Evolutionary conservation across 2,797 vertebrate genomes (phyloP).

Genomic region (Acanthopagrus latus): DNA sequence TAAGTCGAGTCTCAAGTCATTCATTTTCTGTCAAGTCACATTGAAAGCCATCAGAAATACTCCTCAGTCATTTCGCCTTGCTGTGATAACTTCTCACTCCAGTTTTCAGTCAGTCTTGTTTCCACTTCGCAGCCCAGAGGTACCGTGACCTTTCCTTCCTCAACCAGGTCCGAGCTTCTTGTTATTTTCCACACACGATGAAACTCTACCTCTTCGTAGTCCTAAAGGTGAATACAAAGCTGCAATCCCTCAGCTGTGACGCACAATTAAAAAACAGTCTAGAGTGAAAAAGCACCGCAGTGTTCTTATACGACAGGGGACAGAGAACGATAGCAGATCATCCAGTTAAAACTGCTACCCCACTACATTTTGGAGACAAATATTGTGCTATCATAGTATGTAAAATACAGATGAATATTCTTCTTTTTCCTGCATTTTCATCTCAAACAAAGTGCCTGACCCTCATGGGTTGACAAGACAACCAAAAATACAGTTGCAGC

Average conservation of each 20-base stretch:
- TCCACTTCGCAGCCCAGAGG: slow-evolving; percentile 12
- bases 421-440: too few species aligned
- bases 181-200: background rate
- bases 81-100: background rate
- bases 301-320: background rate
- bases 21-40: too few species aligned
- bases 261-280: background rate
- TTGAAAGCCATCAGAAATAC: too few species aligned
- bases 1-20: too few species aligned
- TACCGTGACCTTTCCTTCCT: slow-evolving; percentile 4
- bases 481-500: too few species aligned
- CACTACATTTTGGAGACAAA: too few species aligned
- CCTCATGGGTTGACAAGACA: too few species aligned
- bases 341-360: too few species aligned
- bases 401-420: too few species aligned
- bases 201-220: background rate
- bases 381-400: background rate
- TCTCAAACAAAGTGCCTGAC: too few species aligned
- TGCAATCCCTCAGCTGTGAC: background rate
- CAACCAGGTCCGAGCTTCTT: background rate
- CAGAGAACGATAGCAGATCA: background rate
- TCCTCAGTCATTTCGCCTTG: slow-evolving; percentile 2
- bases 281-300: background rate
- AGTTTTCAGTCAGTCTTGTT: background rate
- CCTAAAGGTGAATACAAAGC: background rate